A percentile compares a stretch with the other conserved stretches of the same genome.
Evolutionary conservation across 2,797 vertebrate genomes (phyloP).

Genomic region (Champsocephalus gunnari): DNA sequence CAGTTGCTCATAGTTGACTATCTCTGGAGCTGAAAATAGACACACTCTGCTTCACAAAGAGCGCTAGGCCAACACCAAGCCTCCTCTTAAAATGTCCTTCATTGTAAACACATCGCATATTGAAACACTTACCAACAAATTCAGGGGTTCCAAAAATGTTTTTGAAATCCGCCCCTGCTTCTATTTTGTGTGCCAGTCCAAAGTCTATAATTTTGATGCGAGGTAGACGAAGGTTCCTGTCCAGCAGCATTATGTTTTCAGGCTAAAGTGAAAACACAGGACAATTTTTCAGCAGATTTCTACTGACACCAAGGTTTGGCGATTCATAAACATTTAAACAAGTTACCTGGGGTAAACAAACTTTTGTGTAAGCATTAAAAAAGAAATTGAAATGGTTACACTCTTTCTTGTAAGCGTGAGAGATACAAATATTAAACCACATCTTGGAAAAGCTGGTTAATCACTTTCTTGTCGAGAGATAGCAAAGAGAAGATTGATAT

Average conservation of each 20-base stretch:
- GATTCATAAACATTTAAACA: constrained; percentile 11
- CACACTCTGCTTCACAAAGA: constrained; percentile 58
- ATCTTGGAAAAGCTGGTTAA: background rate
- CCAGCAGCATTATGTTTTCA: constrained; percentile 98
- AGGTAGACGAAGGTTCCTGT: constrained; percentile 89
- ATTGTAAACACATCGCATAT: constrained; percentile 3
- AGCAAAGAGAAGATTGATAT: background rate
- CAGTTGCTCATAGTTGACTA: constrained; percentile 96
- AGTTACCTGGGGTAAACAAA: constrained; percentile 64
- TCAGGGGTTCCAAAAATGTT: constrained; percentile 98
- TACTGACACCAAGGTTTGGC: background rate
- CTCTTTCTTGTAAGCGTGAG: constrained; percentile 9
- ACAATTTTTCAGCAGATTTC: constrained; percentile 20
- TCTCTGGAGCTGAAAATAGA: constrained; percentile 96
- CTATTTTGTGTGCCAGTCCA: constrained; percentile 94
- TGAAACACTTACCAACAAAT: constrained; percentile 91
- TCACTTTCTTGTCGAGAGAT: background rate
- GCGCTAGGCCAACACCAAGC: constrained; percentile 17
- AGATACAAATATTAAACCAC: background rate
- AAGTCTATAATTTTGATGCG: constrained; percentile 98
- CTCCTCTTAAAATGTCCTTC: constrained; percentile 15
- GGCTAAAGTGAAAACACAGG: constrained; percentile 82
- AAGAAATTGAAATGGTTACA: constrained; percentile 37
- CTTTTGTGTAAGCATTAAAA: constrained; percentile 65
- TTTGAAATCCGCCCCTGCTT: constrained; percentile 96